Base-by-base conservation (phyloP, 2,797 vertebrate genomes). In the Diglossa cyanea region DNA sequence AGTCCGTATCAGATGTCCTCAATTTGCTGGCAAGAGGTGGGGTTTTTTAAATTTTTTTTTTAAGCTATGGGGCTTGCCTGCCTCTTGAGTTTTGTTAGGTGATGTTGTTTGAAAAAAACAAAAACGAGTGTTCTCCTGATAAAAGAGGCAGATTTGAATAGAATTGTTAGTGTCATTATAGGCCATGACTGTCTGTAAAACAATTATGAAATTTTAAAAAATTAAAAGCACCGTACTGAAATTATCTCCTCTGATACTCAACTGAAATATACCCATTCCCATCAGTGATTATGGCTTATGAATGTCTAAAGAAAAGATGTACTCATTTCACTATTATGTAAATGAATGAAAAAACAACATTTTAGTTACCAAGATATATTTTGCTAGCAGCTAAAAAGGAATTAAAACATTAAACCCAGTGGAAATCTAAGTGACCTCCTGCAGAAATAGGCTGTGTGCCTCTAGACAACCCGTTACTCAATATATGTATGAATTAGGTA, bases 281-380 rank as follows among this genome's bases (percentile, higher is more conserved):
- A 73, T 91, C 50, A 84, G 82, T 96, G 95, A 90, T 94, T 86
- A 70, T 74, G 45, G 53, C 42, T 76, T 95, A 72, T 84, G 45
- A 95, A 84, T 91, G 63, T 93, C 79, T 93, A 58, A 93, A 91
- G 70, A 57, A 81, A 93, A 42, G 50, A 90, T 81, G n/a, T 81
- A 66, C 88, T 95, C 53, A 53, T 89, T 94, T 62, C 79, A 74
- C 76, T 82, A 47, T 94, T 95, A 90, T 93, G 85, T 73, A 94
- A 94, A 96, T 96, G 55, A 96, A 94, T 81, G 62, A 82, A 91
- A 93, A 95, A 91, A 60, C 44, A 90, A 86, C 58, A 81, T 94
- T 94, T 97, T 96, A 94, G 89, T 93, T 92, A 95, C 73, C 75
- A 96, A 96, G 96, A 94, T 95, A 88, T 67, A 86, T 95, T 94